Evolutionary conservation across 2,797 vertebrate genomes (phyloP), one percentile per base, ranked within the genome.

Genomic region (Ptychobarbus kaznakovi): DNA sequence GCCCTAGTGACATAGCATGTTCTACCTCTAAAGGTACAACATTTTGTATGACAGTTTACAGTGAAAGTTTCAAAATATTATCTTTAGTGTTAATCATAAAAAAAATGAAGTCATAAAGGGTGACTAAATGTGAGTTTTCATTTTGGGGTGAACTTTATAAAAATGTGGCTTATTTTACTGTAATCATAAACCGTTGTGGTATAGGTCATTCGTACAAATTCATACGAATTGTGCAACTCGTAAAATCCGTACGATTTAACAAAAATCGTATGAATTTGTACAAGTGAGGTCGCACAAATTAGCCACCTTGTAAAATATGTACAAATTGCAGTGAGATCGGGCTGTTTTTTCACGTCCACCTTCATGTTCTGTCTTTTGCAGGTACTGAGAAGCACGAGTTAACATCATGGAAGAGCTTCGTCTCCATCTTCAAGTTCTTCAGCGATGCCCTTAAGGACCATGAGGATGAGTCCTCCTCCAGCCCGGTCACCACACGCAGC

Each of bases 311-410:
- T 56, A 56, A 56, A 56, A n/a, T 58, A n/a, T 58, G 53, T 10
- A 56, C 8, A 56, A 9, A 56, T 56, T 56, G 20, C 9, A 3
- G 2, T 56, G 53, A 22, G 53, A 56, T 56, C 18, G 18, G 53
- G 22, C 53, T 22, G 53, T 20, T 35, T 25, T 72, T 46, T 63
- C 3, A 65, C 3, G 0, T 73, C 38, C 3, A 28, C n/a, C 49
- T 10, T 86, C 13, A 80, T 20, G 38, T 35, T 70, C 3, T 65
- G 40, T 83, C 56, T 79, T 83, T 87, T 83, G 5, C 87, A 99
- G 97, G 97, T 89, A 99, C 98, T 0, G 97, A 99, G 90, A 96
- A 96, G 25, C 98, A 99, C n/a, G 98, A 99, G 91, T 91, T 99
- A 88, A 99, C 97, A 56, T 98, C 97, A 87, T 99, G 98, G 97